phyloP scores from a whole-genome alignment of 2,113 vertebrate genomes.

The Ctenodactylus gundi region DNA sequence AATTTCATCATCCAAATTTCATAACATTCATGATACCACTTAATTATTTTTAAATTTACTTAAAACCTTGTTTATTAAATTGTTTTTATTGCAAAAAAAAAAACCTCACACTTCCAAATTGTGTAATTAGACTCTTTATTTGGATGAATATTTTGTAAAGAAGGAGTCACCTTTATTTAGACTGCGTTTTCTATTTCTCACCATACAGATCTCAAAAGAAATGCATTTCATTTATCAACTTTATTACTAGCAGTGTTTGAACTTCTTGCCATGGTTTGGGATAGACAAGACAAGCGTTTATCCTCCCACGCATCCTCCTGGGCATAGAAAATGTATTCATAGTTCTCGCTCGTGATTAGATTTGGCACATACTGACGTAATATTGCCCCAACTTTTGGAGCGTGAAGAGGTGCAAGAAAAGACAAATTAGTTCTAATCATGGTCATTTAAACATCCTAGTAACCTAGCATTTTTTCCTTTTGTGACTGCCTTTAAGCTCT shows the following conservation, averaged over 20 bases:
- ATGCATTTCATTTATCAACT: neutral
- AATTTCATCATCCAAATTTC: neutral
- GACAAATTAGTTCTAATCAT: neutral
- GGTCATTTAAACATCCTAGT: neutral
- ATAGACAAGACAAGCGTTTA: neutral
- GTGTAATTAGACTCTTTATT: neutral
- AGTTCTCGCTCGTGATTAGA: neutral
- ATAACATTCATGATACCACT: neutral
- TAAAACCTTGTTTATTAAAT: neutral
- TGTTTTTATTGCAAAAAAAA: neutral
- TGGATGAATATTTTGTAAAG: neutral
- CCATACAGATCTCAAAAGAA: neutral
- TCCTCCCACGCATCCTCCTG: neutral
- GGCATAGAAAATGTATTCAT: neutral
- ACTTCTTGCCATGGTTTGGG: neutral
- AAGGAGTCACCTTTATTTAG: neutral
- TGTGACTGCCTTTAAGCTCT: neutral
- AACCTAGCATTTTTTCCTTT: neutral
- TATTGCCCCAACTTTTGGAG: fast-evolving
- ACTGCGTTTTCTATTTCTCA: neutral
- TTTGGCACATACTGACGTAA: neutral
- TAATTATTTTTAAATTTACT: slow-evolving; percentile 1
- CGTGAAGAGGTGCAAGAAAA: neutral
- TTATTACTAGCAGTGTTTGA: neutral
- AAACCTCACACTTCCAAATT: neutral